A percentile compares a stretch with the other conserved stretches of the same genome.
Conservation (phyloP, 2,888 invertebrate genomes). For the Malthinus seriepunctatus region DNA sequence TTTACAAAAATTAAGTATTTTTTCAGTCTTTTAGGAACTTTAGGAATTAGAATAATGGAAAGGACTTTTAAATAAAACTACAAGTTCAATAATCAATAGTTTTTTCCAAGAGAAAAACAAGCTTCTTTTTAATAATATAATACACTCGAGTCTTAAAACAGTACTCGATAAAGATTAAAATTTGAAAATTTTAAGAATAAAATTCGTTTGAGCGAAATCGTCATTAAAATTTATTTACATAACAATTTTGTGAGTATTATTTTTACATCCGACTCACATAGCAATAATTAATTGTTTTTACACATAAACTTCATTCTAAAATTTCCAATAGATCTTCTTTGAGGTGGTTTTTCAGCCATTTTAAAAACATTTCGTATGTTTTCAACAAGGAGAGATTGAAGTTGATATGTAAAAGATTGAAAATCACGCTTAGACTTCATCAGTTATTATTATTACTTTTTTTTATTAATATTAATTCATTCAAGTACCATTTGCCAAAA, state of each 20-base stretch:
- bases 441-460: constrained; percentile 15
- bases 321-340: background rate
- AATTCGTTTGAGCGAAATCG: constrained; percentile 34
- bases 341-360: background rate
- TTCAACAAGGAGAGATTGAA: constrained; percentile 20
- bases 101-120: constrained; percentile 46
- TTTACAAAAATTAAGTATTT: too few species aligned
- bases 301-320: constrained; percentile 26
- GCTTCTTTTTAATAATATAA: constrained; percentile 46
- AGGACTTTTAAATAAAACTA: constrained; percentile 13
- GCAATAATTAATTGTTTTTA: constrained; percentile 15
- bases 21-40: too few species aligned
- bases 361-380: background rate
- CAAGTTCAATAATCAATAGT: constrained; percentile 35
- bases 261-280: constrained; percentile 19
- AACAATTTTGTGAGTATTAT: constrained; percentile 26
- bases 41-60: background rate
- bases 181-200: constrained; percentile 32
- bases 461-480: background rate
- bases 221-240: constrained; percentile 32
- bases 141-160: constrained; percentile 40
- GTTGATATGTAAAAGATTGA: constrained; percentile 29
- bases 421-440: constrained; percentile 13
- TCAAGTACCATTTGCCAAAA: constrained; percentile 17
- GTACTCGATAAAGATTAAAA: constrained; percentile 39